phyloP scores from a whole-genome alignment of 2,113 vertebrate species.

The Nothocercus julius region DNA sequence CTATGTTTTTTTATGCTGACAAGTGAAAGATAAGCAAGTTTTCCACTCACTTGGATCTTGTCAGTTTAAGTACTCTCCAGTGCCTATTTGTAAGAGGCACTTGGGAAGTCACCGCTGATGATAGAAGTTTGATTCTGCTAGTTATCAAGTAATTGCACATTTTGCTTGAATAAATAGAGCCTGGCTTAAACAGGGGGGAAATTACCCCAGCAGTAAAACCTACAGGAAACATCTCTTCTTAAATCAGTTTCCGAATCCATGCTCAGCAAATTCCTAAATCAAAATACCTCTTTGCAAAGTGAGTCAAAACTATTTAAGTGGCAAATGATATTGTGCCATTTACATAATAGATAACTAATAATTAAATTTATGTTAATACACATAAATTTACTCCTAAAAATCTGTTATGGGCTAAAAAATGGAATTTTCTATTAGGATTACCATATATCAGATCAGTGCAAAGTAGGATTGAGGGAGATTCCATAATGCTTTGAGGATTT shows the following conservation, averaged over 20 bases:
- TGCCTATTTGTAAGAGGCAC: neutral
- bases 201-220: neutral
- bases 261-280: neutral
- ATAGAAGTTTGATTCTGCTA: neutral
- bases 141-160: neutral
- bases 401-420: neutral
- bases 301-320: neutral
- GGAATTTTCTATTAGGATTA: accelerated
- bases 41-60: neutral
- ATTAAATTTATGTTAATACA: neutral
- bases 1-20: constrained; percentile 1
- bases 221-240: neutral
- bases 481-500: neutral
- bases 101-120: neutral
- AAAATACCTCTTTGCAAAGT: neutral
- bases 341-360: neutral
- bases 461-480: neutral
- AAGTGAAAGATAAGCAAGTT: constrained; percentile 28
- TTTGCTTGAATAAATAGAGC: neutral
- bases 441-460: neutral
- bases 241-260: neutral
- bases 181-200: constrained; percentile 2
- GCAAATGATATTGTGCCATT: neutral
- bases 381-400: neutral
- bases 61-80: constrained; percentile 40